These are phyloP conservation scores for Sphaeridia pumilis DNA, from an alignment of 2,888 invertebrate species.

Conservation along the genomic window DNA sequence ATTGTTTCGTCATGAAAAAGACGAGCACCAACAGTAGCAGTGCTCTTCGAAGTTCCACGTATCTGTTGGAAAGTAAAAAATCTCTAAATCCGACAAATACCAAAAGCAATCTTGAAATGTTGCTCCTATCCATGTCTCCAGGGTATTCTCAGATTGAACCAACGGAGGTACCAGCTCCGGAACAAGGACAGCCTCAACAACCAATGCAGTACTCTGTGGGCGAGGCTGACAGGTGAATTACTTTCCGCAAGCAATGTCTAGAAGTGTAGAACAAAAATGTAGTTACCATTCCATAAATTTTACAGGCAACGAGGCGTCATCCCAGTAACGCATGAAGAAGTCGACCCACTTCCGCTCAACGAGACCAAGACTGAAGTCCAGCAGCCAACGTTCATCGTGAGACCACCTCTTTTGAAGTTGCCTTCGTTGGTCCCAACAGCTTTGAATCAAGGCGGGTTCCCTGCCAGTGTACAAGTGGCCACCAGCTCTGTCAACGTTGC, in stretches of 20 bases:
- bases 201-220: no score
- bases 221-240: no score
- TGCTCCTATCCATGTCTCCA: neutral
- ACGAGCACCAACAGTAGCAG: no score
- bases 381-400: neutral
- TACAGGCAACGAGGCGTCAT: slow-evolving; percentile 12
- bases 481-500: neutral
- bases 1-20: no score
- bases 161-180: no score
- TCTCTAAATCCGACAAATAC: slow-evolving; percentile 1
- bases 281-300: no score
- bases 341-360: slow-evolving; percentile 3
- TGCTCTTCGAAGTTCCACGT: no score
- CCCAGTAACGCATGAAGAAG: slow-evolving; percentile 14
- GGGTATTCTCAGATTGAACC: neutral
- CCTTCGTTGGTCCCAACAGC: neutral
- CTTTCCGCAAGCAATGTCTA: no score
- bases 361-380: neutral
- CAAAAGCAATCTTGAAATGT: slow-evolving; percentile 11
- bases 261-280: no score
- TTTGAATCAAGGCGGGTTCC: neutral
- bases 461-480: neutral
- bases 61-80: slow-evolving; percentile 4
- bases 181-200: no score
- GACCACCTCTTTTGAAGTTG: no score